These are phyloP conservation scores for Drosophila athabasca DNA, from an alignment of 1,140 invertebrate species.

Conservation along the genomic window DNA sequence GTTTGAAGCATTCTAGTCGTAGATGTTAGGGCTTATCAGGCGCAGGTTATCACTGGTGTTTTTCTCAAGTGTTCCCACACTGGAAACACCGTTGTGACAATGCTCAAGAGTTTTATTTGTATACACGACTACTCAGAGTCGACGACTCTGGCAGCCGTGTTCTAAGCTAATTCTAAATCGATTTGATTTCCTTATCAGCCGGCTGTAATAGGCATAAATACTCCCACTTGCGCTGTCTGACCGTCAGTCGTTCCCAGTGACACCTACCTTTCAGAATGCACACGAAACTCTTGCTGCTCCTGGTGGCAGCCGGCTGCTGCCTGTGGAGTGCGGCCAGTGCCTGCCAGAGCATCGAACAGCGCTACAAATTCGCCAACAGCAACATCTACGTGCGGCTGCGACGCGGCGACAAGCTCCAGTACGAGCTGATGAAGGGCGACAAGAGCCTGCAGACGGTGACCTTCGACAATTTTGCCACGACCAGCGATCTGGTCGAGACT, in stretches of 20 bases:
- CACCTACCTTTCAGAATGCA: neutral
- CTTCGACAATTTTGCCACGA: slow-evolving; percentile 70
- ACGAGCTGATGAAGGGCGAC: slow-evolving; percentile 72
- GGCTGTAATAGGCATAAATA: slow-evolving; percentile 28
- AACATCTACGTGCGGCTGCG: slow-evolving; percentile 69
- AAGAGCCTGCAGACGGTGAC: slow-evolving; percentile 60
- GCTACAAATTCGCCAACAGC: slow-evolving; percentile 67
- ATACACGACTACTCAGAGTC: neutral
- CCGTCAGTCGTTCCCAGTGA: slow-evolving; percentile 11
- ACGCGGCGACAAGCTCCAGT: slow-evolving; percentile 63
- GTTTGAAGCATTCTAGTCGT: too few species aligned
- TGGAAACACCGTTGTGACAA: slow-evolving; percentile 28
- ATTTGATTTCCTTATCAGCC: slow-evolving; percentile 43
- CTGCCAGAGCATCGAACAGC: slow-evolving; percentile 64
- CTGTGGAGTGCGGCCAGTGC: slow-evolving; percentile 23
- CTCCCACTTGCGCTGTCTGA: neutral
- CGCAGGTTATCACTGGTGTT: slow-evolving; percentile 17
- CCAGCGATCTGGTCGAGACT: slow-evolving; percentile 50
- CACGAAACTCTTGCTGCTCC: slow-evolving; percentile 21
- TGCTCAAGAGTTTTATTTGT: slow-evolving; percentile 65
- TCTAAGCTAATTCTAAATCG: slow-evolving; percentile 6
- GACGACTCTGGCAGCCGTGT: neutral
- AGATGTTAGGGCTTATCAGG: slow-evolving; percentile 33
- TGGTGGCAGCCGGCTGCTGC: slow-evolving; percentile 20
- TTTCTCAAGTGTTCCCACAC: slow-evolving; percentile 19